Evolutionary conservation across 2,888 invertebrate genomes (phyloP).

Genomic region (Epinotia nisella): DNA sequence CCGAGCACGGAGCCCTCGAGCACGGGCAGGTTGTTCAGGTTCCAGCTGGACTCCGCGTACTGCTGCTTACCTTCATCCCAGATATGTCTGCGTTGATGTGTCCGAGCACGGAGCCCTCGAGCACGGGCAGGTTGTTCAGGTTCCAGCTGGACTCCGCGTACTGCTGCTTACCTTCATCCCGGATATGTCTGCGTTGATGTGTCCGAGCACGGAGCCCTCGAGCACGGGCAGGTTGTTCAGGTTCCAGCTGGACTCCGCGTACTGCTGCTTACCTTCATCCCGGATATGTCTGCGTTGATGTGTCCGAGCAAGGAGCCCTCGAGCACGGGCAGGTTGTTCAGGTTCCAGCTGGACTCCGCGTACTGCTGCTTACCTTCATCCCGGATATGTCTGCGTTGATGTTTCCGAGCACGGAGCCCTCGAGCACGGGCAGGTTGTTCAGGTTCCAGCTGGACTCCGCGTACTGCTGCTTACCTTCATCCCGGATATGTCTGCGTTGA

Average conservation of each 20-base stretch:
- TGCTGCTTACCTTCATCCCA: conserved; percentile 95
- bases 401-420: conserved; percentile 96
- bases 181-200: conserved; percentile 94
- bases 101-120: conserved; percentile 92
- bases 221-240: conserved; percentile 61
- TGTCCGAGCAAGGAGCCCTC: conserved; percentile 97
- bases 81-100: conserved; percentile 94
- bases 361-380: conserved; percentile 96
- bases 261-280: conserved; percentile 98
- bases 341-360: conserved; percentile 97
- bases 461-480: conserved; percentile 96
- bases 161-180: conserved; percentile 96
- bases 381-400: conserved; percentile 99
- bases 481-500: conserved; percentile 99
- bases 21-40: too few species aligned
- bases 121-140: conserved; percentile 44
- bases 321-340: conserved; percentile 98
- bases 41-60: conserved; percentile 80
- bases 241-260: conserved; percentile 70
- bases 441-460: conserved; percentile 98
- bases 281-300: conserved; percentile 99
- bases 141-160: conserved; percentile 80
- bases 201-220: conserved; percentile 90
- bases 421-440: conserved; percentile 98
- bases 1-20: conserved; percentile 92